phyloP scores from a whole-genome alignment of 1,140 invertebrate genomes.

The Drosophila rhopaloa region DNA sequence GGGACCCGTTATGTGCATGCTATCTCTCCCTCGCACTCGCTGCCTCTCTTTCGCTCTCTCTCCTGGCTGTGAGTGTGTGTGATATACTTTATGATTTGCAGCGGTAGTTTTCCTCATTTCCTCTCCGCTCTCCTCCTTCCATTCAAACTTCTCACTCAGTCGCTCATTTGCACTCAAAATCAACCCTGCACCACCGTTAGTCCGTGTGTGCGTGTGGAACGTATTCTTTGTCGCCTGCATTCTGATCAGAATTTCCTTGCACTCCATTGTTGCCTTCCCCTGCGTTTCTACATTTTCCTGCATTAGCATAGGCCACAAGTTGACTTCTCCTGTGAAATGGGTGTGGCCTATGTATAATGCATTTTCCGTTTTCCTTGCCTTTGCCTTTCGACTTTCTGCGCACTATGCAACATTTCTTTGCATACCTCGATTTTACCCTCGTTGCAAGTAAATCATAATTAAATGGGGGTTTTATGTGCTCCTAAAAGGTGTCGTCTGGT shows the following conservation, averaged over 20 bases:
- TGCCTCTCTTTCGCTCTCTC: neutral
- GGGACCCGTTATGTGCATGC: constrained; percentile 39
- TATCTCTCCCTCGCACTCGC: constrained; percentile 9
- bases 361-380: constrained; percentile 10
- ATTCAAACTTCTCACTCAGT: constrained; percentile 24
- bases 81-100: constrained; percentile 54
- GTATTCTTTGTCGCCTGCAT: constrained; percentile 54
- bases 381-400: constrained; percentile 13
- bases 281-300: constrained; percentile 40
- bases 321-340: constrained; percentile 56
- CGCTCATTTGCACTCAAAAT: constrained; percentile 18
- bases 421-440: constrained; percentile 13
- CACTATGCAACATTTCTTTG: constrained; percentile 18
- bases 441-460: constrained; percentile 42
- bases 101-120: constrained; percentile 46
- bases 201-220: constrained; percentile 37
- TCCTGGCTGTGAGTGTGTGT: constrained; percentile 2
- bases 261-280: constrained; percentile 51
- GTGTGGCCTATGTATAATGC: constrained; percentile 57
- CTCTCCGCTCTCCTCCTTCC: constrained; percentile 15
- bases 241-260: constrained; percentile 46
- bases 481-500: constrained; percentile 17
- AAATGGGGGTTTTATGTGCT: constrained; percentile 17
- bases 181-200: constrained; percentile 48
- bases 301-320: constrained; percentile 58